Percentiles rank a stretch among this genome's conserved stretches.
phyloP scores from a whole-genome alignment of 2,113 vertebrate species.

The Trachemys scripta region DNA sequence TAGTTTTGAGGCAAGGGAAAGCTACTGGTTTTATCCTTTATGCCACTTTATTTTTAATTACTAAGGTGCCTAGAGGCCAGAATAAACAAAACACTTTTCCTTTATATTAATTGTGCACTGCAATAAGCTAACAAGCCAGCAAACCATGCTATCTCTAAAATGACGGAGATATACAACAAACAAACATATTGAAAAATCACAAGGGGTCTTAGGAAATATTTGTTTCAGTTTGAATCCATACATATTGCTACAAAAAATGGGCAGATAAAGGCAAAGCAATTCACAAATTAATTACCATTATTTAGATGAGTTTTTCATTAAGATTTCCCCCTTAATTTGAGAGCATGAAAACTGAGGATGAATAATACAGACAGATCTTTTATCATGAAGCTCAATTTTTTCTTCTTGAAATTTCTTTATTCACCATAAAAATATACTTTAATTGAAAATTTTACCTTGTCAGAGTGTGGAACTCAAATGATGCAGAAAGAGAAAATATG shows the following conservation, averaged over 20 bases:
- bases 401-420: not conserved
- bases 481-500: constrained; percentile 48
- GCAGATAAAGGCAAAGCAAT: not conserved
- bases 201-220: not conserved
- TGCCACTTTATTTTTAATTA: not conserved
- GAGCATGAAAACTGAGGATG: too few relatives aligned
- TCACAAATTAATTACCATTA: too few relatives aligned
- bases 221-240: not conserved
- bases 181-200: not conserved
- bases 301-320: too few relatives aligned
- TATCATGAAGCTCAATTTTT: too few relatives aligned
- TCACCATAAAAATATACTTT: constrained; percentile 21
- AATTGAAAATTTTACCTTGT: constrained; percentile 38
- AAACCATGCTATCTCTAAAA: not conserved
- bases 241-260: not conserved
- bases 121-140: not conserved
- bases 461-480: not conserved
- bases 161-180: not conserved
- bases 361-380: too few relatives aligned
- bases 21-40: not conserved
- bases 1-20: not conserved
- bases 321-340: too few relatives aligned
- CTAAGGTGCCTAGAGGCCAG: not conserved
- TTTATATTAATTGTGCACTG: not conserved
- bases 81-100: not conserved